Percentiles rank a stretch among this genome's conserved stretches.
Conservation (phyloP, 2,888 invertebrate species). For the Ceraclea dissimilis region DNA sequence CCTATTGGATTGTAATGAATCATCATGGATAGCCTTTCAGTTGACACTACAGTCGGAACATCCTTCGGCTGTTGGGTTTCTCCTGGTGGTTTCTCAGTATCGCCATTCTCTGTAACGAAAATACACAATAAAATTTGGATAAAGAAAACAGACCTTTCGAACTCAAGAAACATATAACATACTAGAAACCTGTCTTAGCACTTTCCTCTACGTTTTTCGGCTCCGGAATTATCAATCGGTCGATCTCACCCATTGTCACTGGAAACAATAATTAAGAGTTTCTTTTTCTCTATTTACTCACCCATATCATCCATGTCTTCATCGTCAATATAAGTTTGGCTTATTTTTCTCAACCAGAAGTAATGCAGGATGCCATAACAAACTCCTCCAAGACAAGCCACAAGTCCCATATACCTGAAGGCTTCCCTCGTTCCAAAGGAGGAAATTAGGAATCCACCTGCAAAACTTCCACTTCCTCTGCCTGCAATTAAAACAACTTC, state of each 20-base stretch:
- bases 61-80: conserved; percentile 59
- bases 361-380: conserved; percentile 64
- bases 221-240: no score
- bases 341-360: conserved; percentile 59
- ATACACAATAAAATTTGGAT: no score
- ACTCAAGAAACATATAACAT: no score
- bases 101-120: conserved; percentile 44
- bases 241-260: no score
- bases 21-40: conserved; percentile 65
- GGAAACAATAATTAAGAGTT: no score
- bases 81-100: conserved; percentile 54
- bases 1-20: conserved; percentile 71
- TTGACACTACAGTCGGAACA: conserved; percentile 61
- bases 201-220: no score
- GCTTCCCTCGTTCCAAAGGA: conserved; percentile 68
- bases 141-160: background rate
- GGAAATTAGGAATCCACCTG: conserved; percentile 70
- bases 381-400: conserved; percentile 64
- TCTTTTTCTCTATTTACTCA: conserved; percentile 22
- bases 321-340: conserved; percentile 36
- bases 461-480: conserved; percentile 73
- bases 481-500: conserved; percentile 39
- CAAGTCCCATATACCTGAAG: conserved; percentile 70
- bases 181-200: no score
- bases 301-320: conserved; percentile 41